Evolutionary conservation across 2,888 invertebrate species (phyloP), one percentile per base, ranked within the genome.

Genomic region (Drosophila koepferae): DNA sequence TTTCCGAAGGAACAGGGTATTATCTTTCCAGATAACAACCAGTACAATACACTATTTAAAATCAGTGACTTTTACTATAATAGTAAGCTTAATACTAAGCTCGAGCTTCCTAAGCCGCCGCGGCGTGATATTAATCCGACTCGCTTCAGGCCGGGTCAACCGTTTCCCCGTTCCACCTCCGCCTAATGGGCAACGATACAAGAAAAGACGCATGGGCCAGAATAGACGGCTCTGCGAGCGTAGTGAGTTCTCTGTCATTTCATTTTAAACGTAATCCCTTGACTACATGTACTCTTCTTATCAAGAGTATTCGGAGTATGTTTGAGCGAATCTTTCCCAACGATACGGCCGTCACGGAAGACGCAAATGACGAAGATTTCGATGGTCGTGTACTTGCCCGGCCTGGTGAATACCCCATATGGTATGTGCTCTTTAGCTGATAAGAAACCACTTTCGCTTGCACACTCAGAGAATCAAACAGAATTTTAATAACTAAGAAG

Each of bases 351-450:
- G 81, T 85, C 8, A 79, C 51, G 16, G 81, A 74, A 20, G 91
- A 91, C 66, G 90, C 90, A 4, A 84, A 89, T 41, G 91, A 89
- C 40, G 80, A 81, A 5, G 86, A 91, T 16, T 91, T 93, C 59
- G 90, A 91, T 77, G 93, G 93, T 4, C 91, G 93, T 1, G 65
- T 82, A 36, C 69, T 91, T 48, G 92, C 91, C 9, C 70, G 80
- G 28, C 92, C 92, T 9, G 92, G 92, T 34, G 86, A 93, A 86
- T 93, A 91, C 77, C 93, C 0, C 93, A 93, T 65, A 93, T 93
- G 92, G 93, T 92, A 86, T 28, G 75, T 54, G 28, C 40, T 2
- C 20, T 38, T 28, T 1, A 41, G 34, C 49, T 65, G 63, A 66
- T 56, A 65, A 69, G 14, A 23, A 51, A 23, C 9, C 14, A 14